Percentiles rank a stretch among this genome's conserved stretches.
phyloP scores from a whole-genome alignment of 2,797 vertebrate genomes.

The Danio kyathit region DNA sequence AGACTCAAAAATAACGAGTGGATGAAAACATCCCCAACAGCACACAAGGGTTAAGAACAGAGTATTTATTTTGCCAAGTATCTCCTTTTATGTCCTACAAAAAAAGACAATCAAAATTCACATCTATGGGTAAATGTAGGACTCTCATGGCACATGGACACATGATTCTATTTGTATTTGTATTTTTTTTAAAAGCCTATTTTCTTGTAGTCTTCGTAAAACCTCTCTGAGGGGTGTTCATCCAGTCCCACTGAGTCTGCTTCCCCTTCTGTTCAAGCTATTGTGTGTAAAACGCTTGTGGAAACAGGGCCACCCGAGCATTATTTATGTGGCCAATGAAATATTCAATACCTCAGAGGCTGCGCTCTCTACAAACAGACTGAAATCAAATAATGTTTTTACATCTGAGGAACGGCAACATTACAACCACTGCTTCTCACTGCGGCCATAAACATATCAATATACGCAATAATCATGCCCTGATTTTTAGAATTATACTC shows the following conservation, averaged over 20 bases:
- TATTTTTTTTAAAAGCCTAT: conserved; percentile 40
- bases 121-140: conserved; percentile 5
- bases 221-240: conserved; percentile 41
- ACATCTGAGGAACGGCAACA: conserved; percentile 38
- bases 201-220: conserved; percentile 19
- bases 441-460: background rate
- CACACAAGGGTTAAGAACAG: too few species aligned
- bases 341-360: conserved; percentile 57
- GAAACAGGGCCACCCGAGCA: conserved; percentile 39
- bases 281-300: conserved; percentile 49
- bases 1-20: too few species aligned
- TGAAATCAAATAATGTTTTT: conserved; percentile 47
- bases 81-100: too few species aligned
- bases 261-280: conserved; percentile 50
- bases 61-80: too few species aligned
- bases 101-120: too few species aligned
- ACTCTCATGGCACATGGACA: conserved; percentile 7
- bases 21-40: too few species aligned
- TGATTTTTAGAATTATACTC: background rate
- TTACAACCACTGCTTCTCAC: background rate
- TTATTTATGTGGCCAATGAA: conserved; percentile 58
- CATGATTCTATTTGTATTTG: conserved; percentile 33
- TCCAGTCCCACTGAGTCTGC: conserved; percentile 32
- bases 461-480: background rate
- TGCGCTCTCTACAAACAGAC: conserved; percentile 28